Conservation (phyloP, 2,797 vertebrate genomes). For the Sebastes trivittatus region DNA sequence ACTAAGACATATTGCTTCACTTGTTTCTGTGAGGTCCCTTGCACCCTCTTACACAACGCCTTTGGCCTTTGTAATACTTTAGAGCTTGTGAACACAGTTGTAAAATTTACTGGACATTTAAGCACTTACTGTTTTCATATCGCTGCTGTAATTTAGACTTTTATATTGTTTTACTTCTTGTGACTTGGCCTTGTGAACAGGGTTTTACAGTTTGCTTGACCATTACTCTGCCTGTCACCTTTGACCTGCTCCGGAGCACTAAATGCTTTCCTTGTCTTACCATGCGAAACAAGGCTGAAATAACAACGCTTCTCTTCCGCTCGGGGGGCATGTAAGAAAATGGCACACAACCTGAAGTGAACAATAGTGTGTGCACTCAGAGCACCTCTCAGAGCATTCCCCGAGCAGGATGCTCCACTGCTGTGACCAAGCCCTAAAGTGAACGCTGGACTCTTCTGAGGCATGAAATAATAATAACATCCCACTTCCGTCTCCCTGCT, state of each 20-base stretch:
- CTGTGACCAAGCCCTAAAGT: slow-evolving; percentile 78
- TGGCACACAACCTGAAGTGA: slow-evolving; percentile 74
- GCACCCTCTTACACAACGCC: neutral
- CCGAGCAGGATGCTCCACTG: slow-evolving; percentile 69
- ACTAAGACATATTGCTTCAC: neutral
- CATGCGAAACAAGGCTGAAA: slow-evolving; percentile 75
- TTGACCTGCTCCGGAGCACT: slow-evolving; percentile 64
- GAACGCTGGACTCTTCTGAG: slow-evolving; percentile 76
- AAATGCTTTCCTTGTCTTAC: slow-evolving; percentile 76
- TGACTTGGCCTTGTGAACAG: neutral
- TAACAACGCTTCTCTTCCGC: slow-evolving; percentile 70
- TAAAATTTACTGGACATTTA: slow-evolving; percentile 7
- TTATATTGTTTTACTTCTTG: slow-evolving; percentile 7
- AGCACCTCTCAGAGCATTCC: slow-evolving; percentile 74
- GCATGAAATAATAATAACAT: slow-evolving; percentile 87
- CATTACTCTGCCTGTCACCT: slow-evolving; percentile 64
- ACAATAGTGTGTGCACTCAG: slow-evolving; percentile 80
- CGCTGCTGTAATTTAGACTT: neutral
- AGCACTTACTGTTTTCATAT: slow-evolving; percentile 5
- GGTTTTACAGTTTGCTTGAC: slow-evolving; percentile 54
- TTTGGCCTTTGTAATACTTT: neutral
- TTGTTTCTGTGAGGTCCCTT: neutral
- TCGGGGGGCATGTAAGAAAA: slow-evolving; percentile 69
- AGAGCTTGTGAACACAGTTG: slow-evolving; percentile 3
- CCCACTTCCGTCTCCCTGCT: slow-evolving; percentile 77